Evolutionary conservation across 53 echinoderm and acorn worm species (phyloP).

Genomic region (Antedon mediterranea): DNA sequence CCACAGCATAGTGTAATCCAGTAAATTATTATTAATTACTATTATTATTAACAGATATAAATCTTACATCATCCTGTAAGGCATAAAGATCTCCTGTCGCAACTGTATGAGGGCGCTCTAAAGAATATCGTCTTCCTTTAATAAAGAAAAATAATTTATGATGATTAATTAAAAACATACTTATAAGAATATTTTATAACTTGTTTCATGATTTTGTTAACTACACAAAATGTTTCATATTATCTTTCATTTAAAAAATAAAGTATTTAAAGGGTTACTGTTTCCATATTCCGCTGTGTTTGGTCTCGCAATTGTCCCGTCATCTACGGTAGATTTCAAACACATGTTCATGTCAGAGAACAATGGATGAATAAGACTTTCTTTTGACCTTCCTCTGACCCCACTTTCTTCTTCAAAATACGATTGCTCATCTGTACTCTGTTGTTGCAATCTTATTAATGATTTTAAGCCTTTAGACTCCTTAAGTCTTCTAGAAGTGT

Average conservation of each 20-base stretch:
- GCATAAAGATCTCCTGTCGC: conserved; percentile 38
- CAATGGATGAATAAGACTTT: not conserved
- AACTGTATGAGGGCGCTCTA: conserved; percentile 45
- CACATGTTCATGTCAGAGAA: conserved; percentile 14
- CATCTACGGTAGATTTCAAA: conserved; percentile 16
- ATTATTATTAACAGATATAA: too few species aligned
- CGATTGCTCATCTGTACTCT: not conserved
- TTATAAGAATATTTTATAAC: too few species aligned
- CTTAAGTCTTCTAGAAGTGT: not conserved
- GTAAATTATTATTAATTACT: too few species aligned
- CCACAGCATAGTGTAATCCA: too few species aligned
- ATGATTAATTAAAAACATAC: conserved; percentile 7
- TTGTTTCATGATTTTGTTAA: too few species aligned
- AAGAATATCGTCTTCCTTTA: conserved; percentile 6
- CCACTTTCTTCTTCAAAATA: not conserved
- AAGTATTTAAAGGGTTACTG: not conserved
- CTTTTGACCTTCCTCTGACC: not conserved
- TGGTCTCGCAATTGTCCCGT: conserved; percentile 62
- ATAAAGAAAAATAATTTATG: not conserved
- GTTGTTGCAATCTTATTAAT: not conserved
- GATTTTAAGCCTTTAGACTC: not conserved
- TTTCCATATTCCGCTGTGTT: conserved; percentile 70
- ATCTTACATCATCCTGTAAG: conserved; percentile 60
- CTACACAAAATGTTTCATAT: too few species aligned
- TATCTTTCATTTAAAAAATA: too few species aligned